Conservation (phyloP, 1,140 invertebrate species). For the Pararge aegeria region DNA sequence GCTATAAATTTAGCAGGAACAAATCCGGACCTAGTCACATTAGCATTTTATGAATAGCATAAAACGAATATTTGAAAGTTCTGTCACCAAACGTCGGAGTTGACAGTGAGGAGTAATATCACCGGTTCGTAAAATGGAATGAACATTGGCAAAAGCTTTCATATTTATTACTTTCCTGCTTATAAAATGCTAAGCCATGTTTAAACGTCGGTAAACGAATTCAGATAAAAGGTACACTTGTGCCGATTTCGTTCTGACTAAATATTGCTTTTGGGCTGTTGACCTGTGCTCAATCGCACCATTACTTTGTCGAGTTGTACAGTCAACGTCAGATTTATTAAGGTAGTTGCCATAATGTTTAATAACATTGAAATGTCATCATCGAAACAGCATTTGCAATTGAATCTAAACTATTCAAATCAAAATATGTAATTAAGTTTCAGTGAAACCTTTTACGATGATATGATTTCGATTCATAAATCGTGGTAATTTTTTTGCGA, state of each 20-base stretch:
- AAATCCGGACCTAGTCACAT: slow-evolving; percentile 58
- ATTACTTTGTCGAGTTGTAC: background rate
- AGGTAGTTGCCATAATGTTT: background rate
- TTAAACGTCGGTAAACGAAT: slow-evolving; percentile 18
- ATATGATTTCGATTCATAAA: too few relatives aligned
- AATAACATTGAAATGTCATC: background rate
- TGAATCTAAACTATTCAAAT: too few relatives aligned
- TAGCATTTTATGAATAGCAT: slow-evolving; percentile 65
- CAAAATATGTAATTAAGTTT: too few relatives aligned
- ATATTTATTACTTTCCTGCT: slow-evolving; percentile 36
- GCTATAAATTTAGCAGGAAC: slow-evolving; percentile 59
- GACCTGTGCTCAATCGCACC: slow-evolving; percentile 11
- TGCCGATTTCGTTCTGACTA: background rate
- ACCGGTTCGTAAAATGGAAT: slow-evolving; percentile 34
- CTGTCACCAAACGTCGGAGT: slow-evolving; percentile 27
- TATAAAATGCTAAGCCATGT: slow-evolving; percentile 21
- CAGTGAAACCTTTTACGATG: too few relatives aligned
- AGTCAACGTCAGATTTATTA: background rate
- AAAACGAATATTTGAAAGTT: slow-evolving; percentile 58
- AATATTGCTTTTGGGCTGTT: slow-evolving; percentile 8
- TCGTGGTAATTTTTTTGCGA: too few relatives aligned
- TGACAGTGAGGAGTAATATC: slow-evolving; percentile 25
- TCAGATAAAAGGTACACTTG: slow-evolving; percentile 8
- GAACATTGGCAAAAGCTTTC: slow-evolving; percentile 30
- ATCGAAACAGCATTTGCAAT: too few relatives aligned